Conservation (phyloP, 2,113 vertebrate genomes). For the Micronycteris hirsuta region DNA sequence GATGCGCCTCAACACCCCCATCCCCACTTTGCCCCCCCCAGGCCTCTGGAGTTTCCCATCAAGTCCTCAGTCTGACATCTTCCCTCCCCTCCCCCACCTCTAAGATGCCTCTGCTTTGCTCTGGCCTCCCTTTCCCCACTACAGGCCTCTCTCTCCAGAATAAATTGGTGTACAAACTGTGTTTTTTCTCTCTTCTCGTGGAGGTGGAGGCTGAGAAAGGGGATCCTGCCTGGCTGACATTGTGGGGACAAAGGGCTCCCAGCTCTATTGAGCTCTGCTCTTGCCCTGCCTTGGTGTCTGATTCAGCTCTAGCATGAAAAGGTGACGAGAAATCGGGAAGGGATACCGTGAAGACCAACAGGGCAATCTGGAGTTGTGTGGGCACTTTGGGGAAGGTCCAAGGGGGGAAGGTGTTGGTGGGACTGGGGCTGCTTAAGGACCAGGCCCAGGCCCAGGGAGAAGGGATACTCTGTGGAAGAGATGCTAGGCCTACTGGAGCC, state of each 20-base stretch:
- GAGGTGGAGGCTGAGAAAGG: background rate
- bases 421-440: background rate
- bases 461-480: background rate
- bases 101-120: background rate
- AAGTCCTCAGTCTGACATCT: background rate
- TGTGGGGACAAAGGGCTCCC: background rate
- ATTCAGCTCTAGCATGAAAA: background rate
- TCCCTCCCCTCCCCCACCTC: background rate
- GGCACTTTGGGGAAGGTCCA: no score
- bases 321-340: background rate
- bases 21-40: background rate
- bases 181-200: background rate
- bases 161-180: conserved; percentile 13
- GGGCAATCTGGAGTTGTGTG: no score
- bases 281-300: background rate
- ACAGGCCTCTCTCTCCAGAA: background rate
- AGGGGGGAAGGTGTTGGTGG: background rate
- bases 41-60: background rate
- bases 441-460: background rate
- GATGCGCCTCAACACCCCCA: background rate
- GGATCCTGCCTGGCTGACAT: background rate
- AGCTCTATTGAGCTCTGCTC: background rate
- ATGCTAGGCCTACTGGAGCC: background rate
- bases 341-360: background rate
- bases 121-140: background rate